These are phyloP conservation scores for Sceliomorpha sp. DNA, from an alignment of 2,888 invertebrate genomes.

Conservation along the genomic window DNA sequence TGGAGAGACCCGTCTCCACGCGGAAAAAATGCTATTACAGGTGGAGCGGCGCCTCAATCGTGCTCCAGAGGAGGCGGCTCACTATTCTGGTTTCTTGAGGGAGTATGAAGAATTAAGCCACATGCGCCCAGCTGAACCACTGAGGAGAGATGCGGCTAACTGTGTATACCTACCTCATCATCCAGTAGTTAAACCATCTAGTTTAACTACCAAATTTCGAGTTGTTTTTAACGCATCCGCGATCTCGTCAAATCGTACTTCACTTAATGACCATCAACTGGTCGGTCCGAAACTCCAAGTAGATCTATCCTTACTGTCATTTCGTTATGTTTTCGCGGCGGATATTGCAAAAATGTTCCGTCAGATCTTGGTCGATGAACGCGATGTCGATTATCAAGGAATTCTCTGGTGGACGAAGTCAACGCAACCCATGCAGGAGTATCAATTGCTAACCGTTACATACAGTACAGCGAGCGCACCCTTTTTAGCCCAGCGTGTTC, in stretches of 20 bases:
- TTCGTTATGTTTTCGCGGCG: conserved; percentile 38
- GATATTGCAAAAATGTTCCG: conserved; percentile 67
- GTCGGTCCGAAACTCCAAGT: conserved; percentile 56
- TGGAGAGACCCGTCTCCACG: too few relatives aligned
- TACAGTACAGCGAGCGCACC: conserved; percentile 30
- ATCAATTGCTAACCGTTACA: conserved; percentile 24
- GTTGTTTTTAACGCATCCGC: conserved; percentile 55
- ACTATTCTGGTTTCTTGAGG: too few relatives aligned
- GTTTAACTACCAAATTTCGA: too few relatives aligned
- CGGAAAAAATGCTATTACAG: too few relatives aligned
- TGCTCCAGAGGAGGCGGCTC: too few relatives aligned
- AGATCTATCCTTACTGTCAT: conserved; percentile 17
- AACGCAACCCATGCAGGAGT: not conserved
- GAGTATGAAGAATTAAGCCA: too few relatives aligned
- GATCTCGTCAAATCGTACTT: conserved; percentile 36
- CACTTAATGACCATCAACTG: conserved; percentile 57
- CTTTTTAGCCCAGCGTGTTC: conserved; percentile 23
- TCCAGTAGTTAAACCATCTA: too few relatives aligned
- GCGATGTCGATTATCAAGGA: conserved; percentile 54
- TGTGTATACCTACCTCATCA: too few relatives aligned
- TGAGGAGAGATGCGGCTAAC: too few relatives aligned
- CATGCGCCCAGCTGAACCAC: too few relatives aligned
- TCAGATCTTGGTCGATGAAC: conserved; percentile 29
- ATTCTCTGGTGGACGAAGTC: conserved; percentile 60
- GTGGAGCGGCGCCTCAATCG: too few relatives aligned